Evolutionary conservation across 1,140 invertebrate genomes (phyloP), one percentile per base, ranked within the genome.

Genomic region (Lepidotrigona ventralis): DNA sequence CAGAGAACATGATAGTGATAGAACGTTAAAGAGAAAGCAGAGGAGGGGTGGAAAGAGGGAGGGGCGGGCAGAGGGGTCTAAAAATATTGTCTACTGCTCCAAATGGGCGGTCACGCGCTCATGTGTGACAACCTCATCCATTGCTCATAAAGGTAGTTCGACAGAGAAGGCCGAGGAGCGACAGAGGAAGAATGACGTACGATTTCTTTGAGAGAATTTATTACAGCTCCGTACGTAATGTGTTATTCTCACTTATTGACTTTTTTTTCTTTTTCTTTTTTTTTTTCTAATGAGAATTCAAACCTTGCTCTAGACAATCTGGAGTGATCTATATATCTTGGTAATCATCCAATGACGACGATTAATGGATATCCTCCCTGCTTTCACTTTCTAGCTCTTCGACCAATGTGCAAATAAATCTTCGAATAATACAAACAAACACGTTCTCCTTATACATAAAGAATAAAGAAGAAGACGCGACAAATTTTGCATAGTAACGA

Each of bases 71-170:
- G 70, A 84, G 33, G 82, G 84, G 84, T 91, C 90, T 91, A 91
- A 91, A 91, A 91, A 91, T 91, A 91, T 86, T 86, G 86, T 87
- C 53, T 76, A 82, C 85, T 89, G 91, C 89, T 93, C 91, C 81
- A 92, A 90, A 93, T 92, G 89, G 82, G 83, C 91, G 89, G 78
- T 91, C 90, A 88, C 85, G 90, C 90, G 91, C 85, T 92, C 91
- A 92, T 90, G 90, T 88, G 89, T 92, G 86, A 89, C 82, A 83
- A 89, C 86, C 86, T 84, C 86, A 85, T 89, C 85, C 84, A 86
- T 85, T 86, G 68, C 85, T 86, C 85, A 73, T 89, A 89, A 87
- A 88, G 86, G 84, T 86, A 80, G 80, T 74, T 72, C 75, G 76
- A 79, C 72, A 76, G 69, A 64, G 85, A 85, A 85, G 79, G 33